phyloP scores from a whole-genome alignment of 2,113 vertebrate species.

The Melanerpes formicivorus region DNA sequence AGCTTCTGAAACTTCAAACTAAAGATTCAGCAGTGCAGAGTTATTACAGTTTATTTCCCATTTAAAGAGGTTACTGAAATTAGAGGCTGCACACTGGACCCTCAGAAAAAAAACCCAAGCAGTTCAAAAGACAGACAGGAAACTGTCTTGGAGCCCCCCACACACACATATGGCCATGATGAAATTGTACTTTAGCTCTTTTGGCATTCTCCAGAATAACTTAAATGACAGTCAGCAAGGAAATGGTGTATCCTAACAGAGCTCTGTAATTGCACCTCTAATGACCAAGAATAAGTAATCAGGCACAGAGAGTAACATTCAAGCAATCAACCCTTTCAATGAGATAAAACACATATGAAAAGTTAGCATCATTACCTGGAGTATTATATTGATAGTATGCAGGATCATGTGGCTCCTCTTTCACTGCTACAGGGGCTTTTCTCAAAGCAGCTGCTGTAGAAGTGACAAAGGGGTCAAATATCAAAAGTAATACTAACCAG shows the following conservation, averaged over 20 bases:
- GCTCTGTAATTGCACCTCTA: background rate
- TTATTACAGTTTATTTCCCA: background rate
- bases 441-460: constrained; percentile 70
- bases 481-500: background rate
- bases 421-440: constrained; percentile 67
- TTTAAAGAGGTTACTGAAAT: background rate
- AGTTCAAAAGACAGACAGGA: background rate
- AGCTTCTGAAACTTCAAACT: background rate
- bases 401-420: constrained; percentile 78
- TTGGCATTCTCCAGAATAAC: background rate
- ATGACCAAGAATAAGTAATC: background rate
- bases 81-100: background rate
- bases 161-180: background rate
- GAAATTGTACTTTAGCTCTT: background rate
- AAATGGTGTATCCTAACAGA: background rate
- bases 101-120: background rate
- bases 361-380: constrained; percentile 68
- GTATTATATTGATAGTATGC: constrained; percentile 76
- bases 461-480: background rate
- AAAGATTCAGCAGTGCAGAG: background rate
- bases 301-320: background rate
- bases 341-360: background rate
- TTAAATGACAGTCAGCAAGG: background rate
- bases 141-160: background rate
- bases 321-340: background rate